Evolutionary conservation across 2,888 invertebrate species (phyloP), one percentile per base, ranked within the genome.

Genomic region (Lycophotia porphyrea): DNA sequence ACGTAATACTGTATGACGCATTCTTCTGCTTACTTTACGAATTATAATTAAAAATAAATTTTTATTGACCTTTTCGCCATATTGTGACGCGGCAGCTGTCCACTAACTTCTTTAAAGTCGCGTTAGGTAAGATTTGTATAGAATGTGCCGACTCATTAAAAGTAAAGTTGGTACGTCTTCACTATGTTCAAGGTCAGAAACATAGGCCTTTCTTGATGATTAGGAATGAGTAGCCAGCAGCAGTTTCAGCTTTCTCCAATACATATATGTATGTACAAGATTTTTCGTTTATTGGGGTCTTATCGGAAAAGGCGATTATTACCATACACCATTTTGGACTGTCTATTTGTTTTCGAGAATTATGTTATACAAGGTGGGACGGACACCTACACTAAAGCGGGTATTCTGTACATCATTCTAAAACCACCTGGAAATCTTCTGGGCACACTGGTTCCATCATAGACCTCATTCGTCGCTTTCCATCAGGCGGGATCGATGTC

Each of bases 81-180:
- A 76, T 76, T 76, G 58, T 82, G 68, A 76, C 58, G 64, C 15
- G 8, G 15, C 36, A 80, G 49, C 77, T 80, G 82, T 76, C 82
- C 76, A 65, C 49, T 82, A 18, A 60, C 31, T 76, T 76, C 42
- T 82, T 75, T 75, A 47, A n/a, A 82, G 44, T 44, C 31, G 36
- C 58, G 24, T 75, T 78, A 55, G 76, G 66, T 75, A 81, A 81
- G 81, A 82, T 64, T 82, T 65, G n/a, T 58, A 42, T 34, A 77
- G 79, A 80, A 80, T 80, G 68, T 82, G 79, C 77, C 76, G 79
- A 82, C 58, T 82, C 79, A 80, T 69, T 69, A 47, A 76, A 76
- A 68, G 31, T 47, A 47, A 58, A 58, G 18, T 76, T 24, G 34
- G 47, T 44, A 82, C 55, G 27, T 80, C 64, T 73, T 81, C 39